Conservation (phyloP, 2,888 invertebrate species). For the Entomobrya proxima region DNA sequence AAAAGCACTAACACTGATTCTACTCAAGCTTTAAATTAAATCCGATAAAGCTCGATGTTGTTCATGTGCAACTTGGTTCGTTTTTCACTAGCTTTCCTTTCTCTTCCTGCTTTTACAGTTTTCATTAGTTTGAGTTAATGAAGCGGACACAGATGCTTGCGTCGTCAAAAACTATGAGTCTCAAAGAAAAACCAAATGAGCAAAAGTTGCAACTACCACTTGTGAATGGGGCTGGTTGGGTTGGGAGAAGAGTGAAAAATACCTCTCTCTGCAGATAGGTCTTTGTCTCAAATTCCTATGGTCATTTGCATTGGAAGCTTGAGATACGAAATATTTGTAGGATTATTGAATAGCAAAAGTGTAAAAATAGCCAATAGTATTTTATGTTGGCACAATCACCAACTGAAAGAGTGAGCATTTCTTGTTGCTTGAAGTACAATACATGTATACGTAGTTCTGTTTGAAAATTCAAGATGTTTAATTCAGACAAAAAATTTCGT, state of each 20-base stretch:
- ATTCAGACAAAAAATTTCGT: too few species aligned
- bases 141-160: slow-evolving; percentile 66
- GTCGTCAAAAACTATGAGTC: slow-evolving; percentile 60
- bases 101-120: slow-evolving; percentile 33
- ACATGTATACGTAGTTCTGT: too few species aligned
- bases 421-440: too few species aligned
- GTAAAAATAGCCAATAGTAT: too few species aligned
- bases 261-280: background rate
- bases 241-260: background rate
- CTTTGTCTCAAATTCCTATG: background rate
- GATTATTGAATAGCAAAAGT: background rate
- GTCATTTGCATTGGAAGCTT: slow-evolving; percentile 39
- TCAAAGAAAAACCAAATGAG: slow-evolving; percentile 52
- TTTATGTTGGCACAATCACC: too few species aligned
- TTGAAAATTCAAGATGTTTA: too few species aligned
- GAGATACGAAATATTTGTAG: background rate
- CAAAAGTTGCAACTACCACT: slow-evolving; percentile 4
- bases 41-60: slow-evolving; percentile 17
- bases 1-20: background rate
- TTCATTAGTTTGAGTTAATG: slow-evolving; percentile 68
- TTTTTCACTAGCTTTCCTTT: slow-evolving; percentile 4
- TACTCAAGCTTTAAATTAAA: slow-evolving; percentile 49
- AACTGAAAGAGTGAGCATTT: too few species aligned
- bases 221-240: background rate
- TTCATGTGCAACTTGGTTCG: background rate